Evolutionary conservation across 2,113 vertebrate genomes (phyloP).

Genomic region (Eulemur rufifrons): DNA sequence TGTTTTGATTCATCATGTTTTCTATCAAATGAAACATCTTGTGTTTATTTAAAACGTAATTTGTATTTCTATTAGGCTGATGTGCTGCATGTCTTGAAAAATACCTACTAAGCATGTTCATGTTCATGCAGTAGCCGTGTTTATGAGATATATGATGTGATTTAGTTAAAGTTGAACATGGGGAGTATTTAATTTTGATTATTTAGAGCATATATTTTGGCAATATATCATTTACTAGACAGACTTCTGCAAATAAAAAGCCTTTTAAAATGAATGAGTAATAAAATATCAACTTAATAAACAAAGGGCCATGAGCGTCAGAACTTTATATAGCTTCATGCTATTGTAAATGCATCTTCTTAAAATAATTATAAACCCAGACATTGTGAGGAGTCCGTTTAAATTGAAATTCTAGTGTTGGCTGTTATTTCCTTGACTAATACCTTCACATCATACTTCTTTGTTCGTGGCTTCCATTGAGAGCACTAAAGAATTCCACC

Average conservation of each 20-base stretch:
- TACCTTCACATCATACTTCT: constrained; percentile 65
- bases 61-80: constrained; percentile 71
- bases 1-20: constrained; percentile 78
- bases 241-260: constrained; percentile 59
- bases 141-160: constrained; percentile 80
- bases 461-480: constrained; percentile 68
- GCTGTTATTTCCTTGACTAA: constrained; percentile 31
- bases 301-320: constrained; percentile 25
- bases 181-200: constrained; percentile 13
- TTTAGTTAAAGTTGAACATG: constrained; percentile 30
- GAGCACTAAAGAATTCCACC: constrained; percentile 57
- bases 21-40: constrained; percentile 69
- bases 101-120: constrained; percentile 67
- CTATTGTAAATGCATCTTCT: constrained; percentile 35
- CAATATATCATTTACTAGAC: constrained; percentile 6
- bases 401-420: constrained; percentile 41
- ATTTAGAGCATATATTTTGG: constrained; percentile 18
- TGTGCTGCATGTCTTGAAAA: constrained; percentile 75
- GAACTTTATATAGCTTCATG: constrained; percentile 26
- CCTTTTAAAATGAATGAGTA: constrained; percentile 32
- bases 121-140: constrained; percentile 75
- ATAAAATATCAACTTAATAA: constrained; percentile 47
- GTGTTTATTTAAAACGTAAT: constrained; percentile 76
- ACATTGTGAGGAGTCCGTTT: constrained; percentile 28
- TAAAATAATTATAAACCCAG: constrained; percentile 30